Conservation (phyloP, 2,888 invertebrate genomes). For the Philhelius pedissequus region DNA sequence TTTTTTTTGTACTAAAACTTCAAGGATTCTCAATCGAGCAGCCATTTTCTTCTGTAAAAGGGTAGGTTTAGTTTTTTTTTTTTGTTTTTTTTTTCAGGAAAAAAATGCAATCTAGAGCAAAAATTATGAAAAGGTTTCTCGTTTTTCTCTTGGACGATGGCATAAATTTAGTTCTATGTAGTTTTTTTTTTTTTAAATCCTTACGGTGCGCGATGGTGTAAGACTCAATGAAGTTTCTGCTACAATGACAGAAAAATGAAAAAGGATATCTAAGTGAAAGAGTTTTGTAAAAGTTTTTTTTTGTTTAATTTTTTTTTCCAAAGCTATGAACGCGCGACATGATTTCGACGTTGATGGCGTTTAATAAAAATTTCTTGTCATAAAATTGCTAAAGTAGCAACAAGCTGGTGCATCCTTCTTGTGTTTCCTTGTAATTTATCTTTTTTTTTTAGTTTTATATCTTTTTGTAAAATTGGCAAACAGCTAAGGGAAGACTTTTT, state of each 20-base stretch:
- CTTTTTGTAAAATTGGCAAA: constrained; percentile 1
- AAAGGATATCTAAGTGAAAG: neutral
- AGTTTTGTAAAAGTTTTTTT: constrained; percentile 21
- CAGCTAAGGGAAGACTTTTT: neutral
- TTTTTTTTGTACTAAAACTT: constrained; percentile 20
- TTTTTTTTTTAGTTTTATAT: constrained; percentile 4
- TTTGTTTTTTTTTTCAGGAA: too few relatives aligned
- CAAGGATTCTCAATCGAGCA: constrained; percentile 24
- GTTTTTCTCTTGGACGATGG: constrained; percentile 7
- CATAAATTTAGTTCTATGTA: constrained; percentile 38
- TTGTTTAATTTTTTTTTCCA: too few relatives aligned
- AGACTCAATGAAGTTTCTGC: constrained; percentile 44
- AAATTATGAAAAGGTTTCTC: constrained; percentile 40
- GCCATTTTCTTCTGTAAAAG: constrained; percentile 17
- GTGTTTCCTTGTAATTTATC: constrained; percentile 30
- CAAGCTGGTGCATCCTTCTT: constrained; percentile 55
- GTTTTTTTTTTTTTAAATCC: neutral
- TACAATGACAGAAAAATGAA: neutral
- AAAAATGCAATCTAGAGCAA: constrained; percentile 47
- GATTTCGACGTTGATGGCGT: constrained; percentile 64
- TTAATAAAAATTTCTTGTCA: constrained; percentile 63
- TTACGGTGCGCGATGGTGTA: constrained; percentile 32
- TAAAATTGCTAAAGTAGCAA: constrained; percentile 63
- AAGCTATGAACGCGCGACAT: constrained; percentile 40
- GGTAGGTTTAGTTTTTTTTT: neutral